A percentile compares a stretch with the other conserved stretches of the same genome.
Evolutionary conservation across 1,140 invertebrate species (phyloP).

Genomic region (Amphibalanus amphitrite): DNA sequence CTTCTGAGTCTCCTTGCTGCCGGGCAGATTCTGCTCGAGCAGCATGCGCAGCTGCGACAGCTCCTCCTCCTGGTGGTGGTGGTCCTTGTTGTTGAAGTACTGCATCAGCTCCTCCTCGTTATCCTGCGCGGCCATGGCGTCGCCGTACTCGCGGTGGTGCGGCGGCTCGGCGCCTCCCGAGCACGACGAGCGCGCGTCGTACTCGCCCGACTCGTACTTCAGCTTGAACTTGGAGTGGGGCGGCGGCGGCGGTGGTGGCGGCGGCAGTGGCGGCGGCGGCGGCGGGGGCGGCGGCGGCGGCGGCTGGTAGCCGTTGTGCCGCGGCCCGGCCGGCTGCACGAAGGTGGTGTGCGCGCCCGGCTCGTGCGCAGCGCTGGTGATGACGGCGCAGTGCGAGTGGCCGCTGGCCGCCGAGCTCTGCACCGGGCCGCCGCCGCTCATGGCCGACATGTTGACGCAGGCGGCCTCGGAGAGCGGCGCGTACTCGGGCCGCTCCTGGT

Average conservation of each 20-base stretch:
- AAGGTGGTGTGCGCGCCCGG: neutral
- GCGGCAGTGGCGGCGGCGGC: neutral
- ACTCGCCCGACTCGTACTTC: slow-evolving; percentile 1
- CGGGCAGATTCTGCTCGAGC: slow-evolving; percentile 42
- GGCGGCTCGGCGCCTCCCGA: neutral
- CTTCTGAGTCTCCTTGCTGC: slow-evolving; percentile 6
- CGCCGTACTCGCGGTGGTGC: neutral
- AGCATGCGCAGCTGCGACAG: slow-evolving; percentile 50
- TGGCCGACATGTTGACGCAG: neutral
- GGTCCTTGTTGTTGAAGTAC: slow-evolving; percentile 15
- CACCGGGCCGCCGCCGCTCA: neutral
- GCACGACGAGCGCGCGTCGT: neutral
- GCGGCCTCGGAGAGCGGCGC: neutral
- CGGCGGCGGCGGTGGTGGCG: neutral
- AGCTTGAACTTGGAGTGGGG: slow-evolving; percentile 9
- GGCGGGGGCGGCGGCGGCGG: no score
- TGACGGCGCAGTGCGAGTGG: neutral
- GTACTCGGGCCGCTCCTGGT: neutral
- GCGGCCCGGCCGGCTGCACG: neutral
- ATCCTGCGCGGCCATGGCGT: neutral
- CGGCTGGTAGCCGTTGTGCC: neutral
- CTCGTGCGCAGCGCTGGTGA: neutral
- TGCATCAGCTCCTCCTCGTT: slow-evolving; percentile 8
- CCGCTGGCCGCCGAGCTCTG: neutral
- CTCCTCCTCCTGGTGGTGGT: slow-evolving; percentile 29